Evolutionary conservation across 2,888 invertebrate species (phyloP).

Genomic region (Lamproptera curius): DNA sequence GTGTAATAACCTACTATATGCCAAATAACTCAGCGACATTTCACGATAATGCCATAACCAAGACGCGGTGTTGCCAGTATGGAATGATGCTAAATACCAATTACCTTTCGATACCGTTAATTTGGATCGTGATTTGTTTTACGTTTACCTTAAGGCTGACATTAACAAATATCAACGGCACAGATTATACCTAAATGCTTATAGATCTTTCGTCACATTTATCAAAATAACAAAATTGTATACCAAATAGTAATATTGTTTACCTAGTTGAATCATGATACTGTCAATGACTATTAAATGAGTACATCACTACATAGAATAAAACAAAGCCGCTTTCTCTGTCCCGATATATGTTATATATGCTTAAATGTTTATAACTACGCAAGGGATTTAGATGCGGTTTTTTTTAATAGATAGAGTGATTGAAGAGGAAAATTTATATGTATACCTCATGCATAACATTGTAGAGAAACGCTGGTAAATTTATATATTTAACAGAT

Average conservation of each 20-base stretch:
- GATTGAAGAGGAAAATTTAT: too few relatives aligned
- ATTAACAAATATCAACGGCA: constrained; percentile 7
- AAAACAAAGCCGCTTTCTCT: too few relatives aligned
- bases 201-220: too few relatives aligned
- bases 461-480: too few relatives aligned
- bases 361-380: too few relatives aligned
- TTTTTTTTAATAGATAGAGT: too few relatives aligned
- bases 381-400: too few relatives aligned
- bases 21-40: constrained; percentile 29
- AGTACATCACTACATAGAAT: not conserved
- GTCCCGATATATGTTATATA: too few relatives aligned
- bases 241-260: not conserved
- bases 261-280: not conserved
- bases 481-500: too few relatives aligned
- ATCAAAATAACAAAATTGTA: not conserved
- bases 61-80: constrained; percentile 14
- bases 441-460: too few relatives aligned
- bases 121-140: constrained; percentile 7
- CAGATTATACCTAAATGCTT: too few relatives aligned
- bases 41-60: constrained; percentile 28
- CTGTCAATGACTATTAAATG: not conserved
- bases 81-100: constrained; percentile 11
- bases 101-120: constrained; percentile 7
- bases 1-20: constrained; percentile 11
- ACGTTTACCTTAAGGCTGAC: constrained; percentile 7